These are phyloP conservation scores for Eurystomus gularis DNA, from an alignment of 2,113 vertebrate species.

Conservation along the genomic window DNA sequence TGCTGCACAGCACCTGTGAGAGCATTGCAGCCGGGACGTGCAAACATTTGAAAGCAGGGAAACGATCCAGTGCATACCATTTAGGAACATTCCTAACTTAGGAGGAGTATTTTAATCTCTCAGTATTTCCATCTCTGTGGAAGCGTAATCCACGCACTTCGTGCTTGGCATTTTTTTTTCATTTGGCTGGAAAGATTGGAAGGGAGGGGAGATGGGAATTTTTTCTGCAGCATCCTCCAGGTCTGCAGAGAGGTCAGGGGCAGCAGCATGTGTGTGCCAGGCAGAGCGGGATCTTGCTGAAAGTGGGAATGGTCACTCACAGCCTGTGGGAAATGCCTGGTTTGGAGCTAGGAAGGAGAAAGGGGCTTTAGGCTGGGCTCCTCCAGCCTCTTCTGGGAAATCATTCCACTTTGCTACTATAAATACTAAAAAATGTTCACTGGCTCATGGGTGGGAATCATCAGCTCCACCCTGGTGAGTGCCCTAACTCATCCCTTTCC, in stretches of 20 bases:
- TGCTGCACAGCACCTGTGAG: accelerated
- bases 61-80: accelerated
- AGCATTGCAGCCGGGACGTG: accelerated
- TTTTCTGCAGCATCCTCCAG: background rate
- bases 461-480: background rate
- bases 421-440: background rate
- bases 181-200: background rate
- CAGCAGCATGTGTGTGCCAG: accelerated
- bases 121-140: background rate
- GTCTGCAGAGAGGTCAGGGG: background rate
- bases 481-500: background rate
- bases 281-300: background rate
- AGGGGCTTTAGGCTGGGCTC: background rate
- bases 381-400: background rate
- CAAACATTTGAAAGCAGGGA: background rate
- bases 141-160: accelerated
- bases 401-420: background rate
- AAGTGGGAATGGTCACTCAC: background rate
- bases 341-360: background rate
- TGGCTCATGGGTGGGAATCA: background rate
- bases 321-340: background rate
- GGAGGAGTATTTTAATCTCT: slow-evolving; percentile 1
- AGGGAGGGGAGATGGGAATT: background rate
- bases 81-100: background rate
- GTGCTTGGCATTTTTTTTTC: background rate